Base-by-base conservation (phyloP, 1,140 invertebrate species). In the Arctopsyche grandis region DNA sequence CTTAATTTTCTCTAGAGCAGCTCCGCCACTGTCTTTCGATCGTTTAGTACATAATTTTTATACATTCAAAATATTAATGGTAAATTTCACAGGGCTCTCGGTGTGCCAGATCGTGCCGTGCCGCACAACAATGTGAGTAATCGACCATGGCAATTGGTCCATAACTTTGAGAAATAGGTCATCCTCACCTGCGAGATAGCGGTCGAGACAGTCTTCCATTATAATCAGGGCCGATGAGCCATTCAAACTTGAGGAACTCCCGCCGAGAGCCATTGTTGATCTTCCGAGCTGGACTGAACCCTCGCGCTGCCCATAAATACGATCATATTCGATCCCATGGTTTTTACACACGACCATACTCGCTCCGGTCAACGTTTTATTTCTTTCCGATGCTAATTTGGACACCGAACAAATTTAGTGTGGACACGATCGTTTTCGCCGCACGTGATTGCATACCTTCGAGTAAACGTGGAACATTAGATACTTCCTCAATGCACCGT, bases 131-230 rank as follows among this genome's bases (percentile, higher is more conserved):
- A 73, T 22, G 38, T 44, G 21, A 74, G 24, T 74, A 74, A 74
- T 74, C 71, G 10, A 29, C 71, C 71, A 46, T 74, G 71, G 44
- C 44, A 56, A 74, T 56, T 29, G 71, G 48, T 74, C 71, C 48
- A 74, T 74, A 74, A 74, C 44, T 74, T 56, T 56, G 71, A 74
- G 24, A 74, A 74, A 74, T 74, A 74, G 71, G 71, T 74, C 71
- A 74, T 74, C 71, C 44, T 73, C 66, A 60, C 12, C 69, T 70
- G 69, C 12, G 26, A 22, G 26, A 26, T 70, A 70, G 21, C 69
- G 69, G 26, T n/a, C 69, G 26, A 70, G 29, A 70, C n/a, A 70
- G 48, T 12, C 48, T 16, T 9, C 24, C 14, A 16, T 44, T 44
- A 70, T 70, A 14, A 66, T 66, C 63, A 16, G 24, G 19, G 52